Conservation (phyloP, 2,888 invertebrate genomes). For the Archips xylosteana region DNA sequence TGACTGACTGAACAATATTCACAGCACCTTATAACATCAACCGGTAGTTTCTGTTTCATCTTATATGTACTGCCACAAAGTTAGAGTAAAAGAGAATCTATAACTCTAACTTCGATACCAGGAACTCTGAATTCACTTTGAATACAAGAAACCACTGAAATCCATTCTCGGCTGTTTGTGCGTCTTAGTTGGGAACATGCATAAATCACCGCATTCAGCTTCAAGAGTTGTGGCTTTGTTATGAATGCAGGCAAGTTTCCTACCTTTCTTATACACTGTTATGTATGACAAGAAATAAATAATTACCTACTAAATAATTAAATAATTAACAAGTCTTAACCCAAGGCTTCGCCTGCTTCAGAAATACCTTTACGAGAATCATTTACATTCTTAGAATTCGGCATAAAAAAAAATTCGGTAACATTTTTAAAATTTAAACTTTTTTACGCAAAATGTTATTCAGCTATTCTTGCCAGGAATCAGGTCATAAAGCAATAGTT, state of each 20-base stretch:
- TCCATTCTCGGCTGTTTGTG: not conserved
- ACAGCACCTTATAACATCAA: no score
- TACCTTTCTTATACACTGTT: not conserved
- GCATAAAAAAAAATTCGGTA: no score
- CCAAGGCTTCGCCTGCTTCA: no score
- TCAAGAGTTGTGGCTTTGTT: conserved; percentile 23
- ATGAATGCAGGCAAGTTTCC: conserved; percentile 25
- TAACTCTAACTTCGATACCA: not conserved
- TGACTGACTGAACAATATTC: no score
- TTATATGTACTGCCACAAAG: not conserved
- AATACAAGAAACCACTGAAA: not conserved
- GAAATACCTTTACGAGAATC: no score
- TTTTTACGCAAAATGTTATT: no score
- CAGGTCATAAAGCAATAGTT: not conserved
- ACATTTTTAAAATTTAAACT: no score
- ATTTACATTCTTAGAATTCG: no score
- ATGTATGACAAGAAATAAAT: not conserved
- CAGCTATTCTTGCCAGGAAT: no score
- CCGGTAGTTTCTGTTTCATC: not conserved
- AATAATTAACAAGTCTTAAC: no score
- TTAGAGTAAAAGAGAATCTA: not conserved
- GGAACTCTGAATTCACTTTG: conserved; percentile 2
- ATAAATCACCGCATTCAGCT: conserved; percentile 34
- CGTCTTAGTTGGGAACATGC: conserved; percentile 27
- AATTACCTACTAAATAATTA: no score